Evolutionary conservation across 2,888 invertebrate species (phyloP).

Genomic region (Cabera pusaria): DNA sequence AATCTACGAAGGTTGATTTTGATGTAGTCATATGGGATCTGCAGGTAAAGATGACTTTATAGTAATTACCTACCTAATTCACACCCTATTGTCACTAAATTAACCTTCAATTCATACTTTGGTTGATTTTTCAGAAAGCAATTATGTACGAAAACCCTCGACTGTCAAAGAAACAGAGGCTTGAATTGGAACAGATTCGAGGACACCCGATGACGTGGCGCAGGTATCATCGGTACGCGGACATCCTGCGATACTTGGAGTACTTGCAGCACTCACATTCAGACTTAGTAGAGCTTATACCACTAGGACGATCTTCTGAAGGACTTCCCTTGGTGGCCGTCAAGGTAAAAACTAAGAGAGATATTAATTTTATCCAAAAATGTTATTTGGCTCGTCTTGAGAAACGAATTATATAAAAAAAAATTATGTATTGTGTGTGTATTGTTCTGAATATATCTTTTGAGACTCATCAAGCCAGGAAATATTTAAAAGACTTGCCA

Average conservation of each 20-base stretch:
- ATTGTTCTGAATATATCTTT: no score
- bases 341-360: conserved; percentile 86
- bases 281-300: conserved; percentile 85
- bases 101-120: no score
- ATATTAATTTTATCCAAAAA: no score
- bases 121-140: conserved; percentile 75
- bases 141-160: conserved; percentile 87
- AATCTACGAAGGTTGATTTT: conserved; percentile 84
- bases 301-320: conserved; percentile 89
- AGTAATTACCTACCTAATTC: neutral
- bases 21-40: conserved; percentile 88
- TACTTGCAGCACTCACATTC: conserved; percentile 86
- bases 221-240: conserved; percentile 87
- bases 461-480: no score
- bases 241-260: conserved; percentile 87
- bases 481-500: no score
- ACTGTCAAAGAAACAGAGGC: conserved; percentile 83
- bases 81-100: no score
- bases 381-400: no score
- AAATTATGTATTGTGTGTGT: no score
- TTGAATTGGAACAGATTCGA: conserved; percentile 80
- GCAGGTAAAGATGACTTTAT: conserved; percentile 74
- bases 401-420: no score
- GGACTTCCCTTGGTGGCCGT: conserved; percentile 87
- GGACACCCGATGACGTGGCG: conserved; percentile 88